Base-by-base conservation (phyloP, 1,140 invertebrate species). In the Trypoxylus dichotomus region DNA sequence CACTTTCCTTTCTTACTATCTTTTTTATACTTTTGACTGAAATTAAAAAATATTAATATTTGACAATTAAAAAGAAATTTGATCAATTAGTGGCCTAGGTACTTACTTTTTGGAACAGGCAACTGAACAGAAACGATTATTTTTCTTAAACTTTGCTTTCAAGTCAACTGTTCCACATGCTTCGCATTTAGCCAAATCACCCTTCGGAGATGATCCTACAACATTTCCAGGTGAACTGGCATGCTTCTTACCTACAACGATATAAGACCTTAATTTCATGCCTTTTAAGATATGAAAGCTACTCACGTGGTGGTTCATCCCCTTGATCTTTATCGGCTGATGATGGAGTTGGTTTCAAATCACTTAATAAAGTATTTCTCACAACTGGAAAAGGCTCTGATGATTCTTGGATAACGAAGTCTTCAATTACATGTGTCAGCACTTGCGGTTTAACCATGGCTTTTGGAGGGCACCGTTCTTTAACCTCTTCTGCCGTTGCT, bases 361-460 rank as follows among this genome's bases (percentile, higher is more conserved):
- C 86, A 71, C 88, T 87, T 81, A 89, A 85, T 24, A 90, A 81
- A 8, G 87, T 87, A 11, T 89, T 88, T 74, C 91, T 85, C 87
- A 94, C 94, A 76, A 96, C 94, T 7, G 95, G 94, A 85, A 98
- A 98, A 0, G 96, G 96, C 88, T 95, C 93, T 1, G 91, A 93
- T 0, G 93, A 93, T 89, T 99, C 97, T 87, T 98, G 96, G 82
- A 99, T 98, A 2, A 98, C 94, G 86, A 97, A 98, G 21, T 97
- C 97, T 87, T 98, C 97, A 77, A 99, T 98, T 1, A 98, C 95
- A 85, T 99, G 97, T 0, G 97, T 98, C 10, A 98, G 88, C 2
- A 98, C 95, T 85, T 98, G 96, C 0, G 97, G 97, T 87, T 98
- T 98, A 0, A 98, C 96, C 91, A 98, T 94, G 0, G 96, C 96